A percentile compares a stretch with the other conserved stretches of the same genome.
Conservation (phyloP, 2,888 invertebrate genomes). For the Ecliptopera silaceata region DNA sequence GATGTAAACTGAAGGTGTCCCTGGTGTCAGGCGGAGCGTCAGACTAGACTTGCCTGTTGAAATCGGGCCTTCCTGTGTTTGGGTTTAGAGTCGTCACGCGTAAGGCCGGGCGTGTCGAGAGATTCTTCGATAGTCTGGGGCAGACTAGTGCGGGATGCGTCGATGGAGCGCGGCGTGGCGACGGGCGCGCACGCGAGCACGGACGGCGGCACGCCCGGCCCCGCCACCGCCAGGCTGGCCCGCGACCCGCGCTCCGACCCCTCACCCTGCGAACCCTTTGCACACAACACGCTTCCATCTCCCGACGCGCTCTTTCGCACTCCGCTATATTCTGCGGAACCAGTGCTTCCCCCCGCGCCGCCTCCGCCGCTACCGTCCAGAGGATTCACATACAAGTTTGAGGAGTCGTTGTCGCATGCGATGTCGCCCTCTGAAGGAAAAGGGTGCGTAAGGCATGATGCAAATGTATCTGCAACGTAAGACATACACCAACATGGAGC, state of each 20-base stretch:
- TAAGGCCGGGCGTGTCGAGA: conserved; percentile 47
- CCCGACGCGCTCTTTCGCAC: conserved; percentile 93
- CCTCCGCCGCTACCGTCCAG: conserved; percentile 86
- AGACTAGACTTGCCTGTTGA: conserved; percentile 85
- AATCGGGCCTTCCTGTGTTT: conserved; percentile 94
- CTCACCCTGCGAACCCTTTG: conserved; percentile 81
- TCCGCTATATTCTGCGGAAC: conserved; percentile 74
- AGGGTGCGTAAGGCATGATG: conserved; percentile 98
- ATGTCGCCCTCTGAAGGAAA: conserved; percentile 93
- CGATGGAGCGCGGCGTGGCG: conserved; percentile 45
- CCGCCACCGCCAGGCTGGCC: conserved; percentile 67
- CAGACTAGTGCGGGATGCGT: conserved; percentile 74
- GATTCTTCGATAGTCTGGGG: conserved; percentile 63
- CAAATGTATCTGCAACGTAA: conserved; percentile 95
- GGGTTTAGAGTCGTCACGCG: conserved; percentile 83
- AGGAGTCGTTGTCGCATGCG: conserved; percentile 87
- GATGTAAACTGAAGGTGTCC: conserved; percentile 13
- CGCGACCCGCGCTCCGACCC: conserved; percentile 75
- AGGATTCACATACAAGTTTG: conserved; percentile 95
- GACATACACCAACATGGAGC: conserved; percentile 79
- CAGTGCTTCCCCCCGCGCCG: conserved; percentile 60
- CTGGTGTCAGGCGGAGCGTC: conserved; percentile 13
- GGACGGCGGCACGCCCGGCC: conserved; percentile 24
- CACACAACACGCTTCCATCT: conserved; percentile 87
- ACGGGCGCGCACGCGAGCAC: conserved; percentile 41